Base-by-base conservation (phyloP, 2,797 vertebrate species). In the Leptodactylus fallax region DNA sequence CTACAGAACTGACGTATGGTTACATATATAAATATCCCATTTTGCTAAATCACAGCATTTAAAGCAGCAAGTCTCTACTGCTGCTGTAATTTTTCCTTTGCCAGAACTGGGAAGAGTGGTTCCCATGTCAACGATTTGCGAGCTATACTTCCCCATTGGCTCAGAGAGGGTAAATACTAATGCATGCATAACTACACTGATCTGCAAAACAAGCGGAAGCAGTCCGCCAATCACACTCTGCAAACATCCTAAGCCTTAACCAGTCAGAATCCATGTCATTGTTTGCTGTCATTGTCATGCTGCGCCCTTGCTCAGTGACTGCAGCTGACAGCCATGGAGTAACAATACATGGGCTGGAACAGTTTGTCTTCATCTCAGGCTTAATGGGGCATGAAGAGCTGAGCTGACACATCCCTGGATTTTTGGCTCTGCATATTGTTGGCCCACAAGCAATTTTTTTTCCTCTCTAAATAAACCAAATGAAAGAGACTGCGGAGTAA, bases 341-440 rank as follows among this genome's bases (percentile, higher is more conserved):
- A 53, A 80, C 55, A 74, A 81, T 88, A 47, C 76, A 60, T 14
- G n/a, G 87, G 60, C 53, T n/a, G 51, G 61, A 84, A 81, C 85
- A 81, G 65, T 81, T 80, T 74, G 83, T 81, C 77, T 81, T 51
- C 23, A 7, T 84, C 67, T 81, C 6, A 78, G 12, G 79, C 58
- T 65, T 69, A 65, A 76, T 56, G 25, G 27, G 61, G 61, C 87
- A 72, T 85, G 67, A 81, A 81, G 76, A 55, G 21, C 67, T 56
- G 47, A 83, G 69, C 80, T 87, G 86, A 83, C 86, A 83, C 8
- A 65, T 58, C 56, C n/a, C 55, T 25, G 83, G 61, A 81, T 85
- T 85, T 83, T 76, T 88, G 67, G 82, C 77, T 72, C 55, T 61
- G 65, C 13, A 45, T 74, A 23, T 72, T 61, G 17, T 27, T 72